Base-by-base conservation (phyloP, 2,113 vertebrate genomes). In the Chionomys nivalis region DNA sequence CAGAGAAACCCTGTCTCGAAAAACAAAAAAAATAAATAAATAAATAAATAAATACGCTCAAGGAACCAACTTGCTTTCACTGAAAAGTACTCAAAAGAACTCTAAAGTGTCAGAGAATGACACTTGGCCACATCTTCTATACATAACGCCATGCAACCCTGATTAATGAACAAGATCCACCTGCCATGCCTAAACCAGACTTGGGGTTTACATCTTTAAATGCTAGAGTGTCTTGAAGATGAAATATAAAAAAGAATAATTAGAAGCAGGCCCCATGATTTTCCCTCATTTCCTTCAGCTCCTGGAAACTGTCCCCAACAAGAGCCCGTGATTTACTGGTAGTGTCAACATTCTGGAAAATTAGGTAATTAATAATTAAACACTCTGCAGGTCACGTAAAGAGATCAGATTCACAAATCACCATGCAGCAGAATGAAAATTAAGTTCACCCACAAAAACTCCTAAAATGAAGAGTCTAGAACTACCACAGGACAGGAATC, bases 321-420 rank as follows among this genome's bases (percentile, higher is more conserved):
- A 94, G 28, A 90, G 28, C 73, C 81, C 73, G 55, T 68, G 83
- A 96, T 85, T 78, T 94, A 58, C 73, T 65, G 58, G 55, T 55
- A 89, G 83, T 81, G 83, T 91, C 91, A 94, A 81, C 66, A 90
- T 88, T 92, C 79, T 86, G 79, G 31, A 89, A 93, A 93, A 96
- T 95, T 93, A 73, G 58, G 47, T 66, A 94, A 96, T 95, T 78
- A 96, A 95, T 95, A 94, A 95, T 75, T 87, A 89, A 93, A 90
- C 93, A 77, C 44, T 49, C 42, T 5, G 24, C 76, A 73, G 24
- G 52, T 63, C 85, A 88, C 28, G 63, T 77, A 55, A 86, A 73
- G 77, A 87, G 58, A 77, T 44, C 75, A 96, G 76, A 68, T 90
- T 95, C 93, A 58, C 83, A 95, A 76, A 87, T 49, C 90, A 75